Evolutionary conservation across 1,140 invertebrate genomes (phyloP).

Genomic region (Archegozetes longisetosus): DNA sequence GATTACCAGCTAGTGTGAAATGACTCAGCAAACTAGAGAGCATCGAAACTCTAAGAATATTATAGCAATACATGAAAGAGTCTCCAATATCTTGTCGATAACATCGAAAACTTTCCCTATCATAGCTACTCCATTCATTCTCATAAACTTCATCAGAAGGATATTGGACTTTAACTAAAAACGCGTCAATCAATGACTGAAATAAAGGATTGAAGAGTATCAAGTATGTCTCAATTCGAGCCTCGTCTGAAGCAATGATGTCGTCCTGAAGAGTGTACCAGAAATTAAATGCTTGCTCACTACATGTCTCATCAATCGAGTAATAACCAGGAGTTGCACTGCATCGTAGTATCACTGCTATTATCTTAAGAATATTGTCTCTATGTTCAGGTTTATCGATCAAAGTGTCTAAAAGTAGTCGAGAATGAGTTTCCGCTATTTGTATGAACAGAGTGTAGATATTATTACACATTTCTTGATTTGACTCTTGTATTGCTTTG

Average conservation of each 20-base stretch:
- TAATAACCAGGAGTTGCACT: conserved; percentile 60
- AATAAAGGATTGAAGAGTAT: conserved; percentile 45
- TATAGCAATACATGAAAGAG: conserved; percentile 69
- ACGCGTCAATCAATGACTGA: conserved; percentile 40
- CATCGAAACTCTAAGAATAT: conserved; percentile 50
- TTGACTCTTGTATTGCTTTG: conserved; percentile 24
- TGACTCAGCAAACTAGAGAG: conserved; percentile 29
- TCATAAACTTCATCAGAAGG: conserved; percentile 32
- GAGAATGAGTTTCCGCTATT: conserved; percentile 46
- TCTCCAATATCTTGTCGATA: conserved; percentile 81
- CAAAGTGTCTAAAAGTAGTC: conserved; percentile 37
- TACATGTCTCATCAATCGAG: conserved; percentile 63
- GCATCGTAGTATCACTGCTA: conserved; percentile 50
- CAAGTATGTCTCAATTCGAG: conserved; percentile 33
- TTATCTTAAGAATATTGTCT: conserved; percentile 33
- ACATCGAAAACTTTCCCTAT: conserved; percentile 67
- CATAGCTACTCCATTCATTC: conserved; percentile 43
- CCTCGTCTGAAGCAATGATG: conserved; percentile 35
- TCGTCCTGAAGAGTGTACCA: conserved; percentile 78
- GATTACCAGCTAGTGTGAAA: conserved; percentile 17
- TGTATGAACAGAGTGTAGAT: conserved; percentile 45
- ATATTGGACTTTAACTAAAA: conserved; percentile 47
- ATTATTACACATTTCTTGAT: conserved; percentile 28
- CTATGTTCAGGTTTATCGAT: conserved; percentile 27
- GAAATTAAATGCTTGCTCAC: conserved; percentile 65